Conservation (phyloP, 2,797 vertebrate species). For the Champsocephalus esox region DNA sequence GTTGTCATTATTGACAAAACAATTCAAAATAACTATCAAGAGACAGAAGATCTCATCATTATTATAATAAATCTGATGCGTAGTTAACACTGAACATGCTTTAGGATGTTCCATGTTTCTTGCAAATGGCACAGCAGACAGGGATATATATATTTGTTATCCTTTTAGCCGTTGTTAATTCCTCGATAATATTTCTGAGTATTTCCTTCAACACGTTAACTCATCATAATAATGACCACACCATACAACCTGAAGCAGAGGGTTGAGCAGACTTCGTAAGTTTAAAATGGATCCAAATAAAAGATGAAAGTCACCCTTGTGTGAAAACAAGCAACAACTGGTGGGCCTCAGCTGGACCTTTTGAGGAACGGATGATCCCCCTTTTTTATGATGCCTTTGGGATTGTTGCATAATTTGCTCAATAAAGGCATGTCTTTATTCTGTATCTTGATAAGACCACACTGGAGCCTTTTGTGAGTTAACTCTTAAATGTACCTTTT, state of each 20-base stretch:
- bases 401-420: slow-evolving; percentile 49
- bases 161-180: not conserved
- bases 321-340: slow-evolving; percentile 28
- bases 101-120: not conserved
- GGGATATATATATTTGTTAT: not conserved
- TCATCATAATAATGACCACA: too few relatives aligned
- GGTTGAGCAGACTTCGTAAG: not conserved
- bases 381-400: slow-evolving; percentile 33
- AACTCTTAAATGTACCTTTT: slow-evolving; percentile 35
- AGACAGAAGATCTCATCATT: not conserved
- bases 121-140: not conserved
- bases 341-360: slow-evolving; percentile 28
- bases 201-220: not conserved
- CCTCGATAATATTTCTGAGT: not conserved
- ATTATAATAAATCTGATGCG: not conserved
- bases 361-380: slow-evolving; percentile 10
- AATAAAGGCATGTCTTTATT: slow-evolving; percentile 62
- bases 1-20: not conserved
- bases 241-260: too few relatives aligned
- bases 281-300: not conserved
- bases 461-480: slow-evolving; percentile 49
- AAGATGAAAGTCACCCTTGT: slow-evolving; percentile 5
- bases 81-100: not conserved
- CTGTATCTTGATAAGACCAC: slow-evolving; percentile 49
- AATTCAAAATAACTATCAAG: not conserved